Evolutionary conservation across 2,113 vertebrate genomes (phyloP), one percentile per base, ranked within the genome.

Genomic region (Phocoena phocoena): DNA sequence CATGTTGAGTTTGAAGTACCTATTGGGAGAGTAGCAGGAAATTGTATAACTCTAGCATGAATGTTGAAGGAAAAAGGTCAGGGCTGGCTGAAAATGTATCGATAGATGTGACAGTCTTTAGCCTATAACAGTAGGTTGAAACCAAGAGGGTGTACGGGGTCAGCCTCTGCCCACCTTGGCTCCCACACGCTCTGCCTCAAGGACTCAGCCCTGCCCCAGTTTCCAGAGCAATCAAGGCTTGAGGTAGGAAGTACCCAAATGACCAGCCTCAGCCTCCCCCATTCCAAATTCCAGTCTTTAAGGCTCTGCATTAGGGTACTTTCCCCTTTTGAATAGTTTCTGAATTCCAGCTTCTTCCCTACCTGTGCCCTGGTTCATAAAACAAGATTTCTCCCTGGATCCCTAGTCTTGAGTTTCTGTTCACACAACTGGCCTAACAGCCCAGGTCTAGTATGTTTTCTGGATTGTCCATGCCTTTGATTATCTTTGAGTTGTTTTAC

Each of bases 31-130:
- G 81, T 38, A 74, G 26, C 44, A 80, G 38, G 33, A 71, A 79
- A 88, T 85, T 92, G 25, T 80, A 20, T 83, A 79, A 88, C 17
- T 94, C 60, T 53, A 90, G 28, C 9, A 38, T 89, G 21, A 92
- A 65, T 90, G 36, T 81, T 67, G 23, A 87, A 96, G 31, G 76
- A 85, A 58, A 88, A 63, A 96, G 53, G 28, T 76, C 62, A 90
- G 63, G 41, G 28, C 53, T 89, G 41, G 28, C 53, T 89, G 47
- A 90, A 92, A 94, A 62, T 58, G 36, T 41, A 58, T 58, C 55
- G 21, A 58, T 3, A 65, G 33, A 85, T 80, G 31, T 71, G 73
- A 92, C 11, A 81, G 63, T 81, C 67, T 89, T 83, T 21, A 82
- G 53, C 36, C 7, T 41, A 28, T 60, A 92, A 50, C 31, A 86